Percentiles rank a stretch among this genome's conserved stretches.
phyloP scores from a whole-genome alignment of 1,140 invertebrate genomes.

The Neodiprion pinetum region DNA sequence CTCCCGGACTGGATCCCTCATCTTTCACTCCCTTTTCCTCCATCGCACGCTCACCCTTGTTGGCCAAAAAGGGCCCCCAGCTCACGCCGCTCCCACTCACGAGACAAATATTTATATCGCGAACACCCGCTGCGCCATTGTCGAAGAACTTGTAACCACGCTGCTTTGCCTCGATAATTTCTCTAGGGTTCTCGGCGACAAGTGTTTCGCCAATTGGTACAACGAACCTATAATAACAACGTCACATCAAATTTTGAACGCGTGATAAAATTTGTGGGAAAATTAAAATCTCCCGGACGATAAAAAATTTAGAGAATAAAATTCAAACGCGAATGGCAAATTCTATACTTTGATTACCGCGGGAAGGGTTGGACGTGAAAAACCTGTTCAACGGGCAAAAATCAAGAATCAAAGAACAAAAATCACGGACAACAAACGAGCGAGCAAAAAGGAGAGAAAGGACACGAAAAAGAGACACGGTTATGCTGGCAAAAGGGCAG shows the following conservation, averaged over 20 bases:
- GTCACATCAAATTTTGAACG: neutral
- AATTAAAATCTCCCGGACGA: neutral
- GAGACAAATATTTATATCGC: slow-evolving; percentile 58
- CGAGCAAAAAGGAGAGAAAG: neutral
- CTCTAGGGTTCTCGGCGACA: slow-evolving; percentile 3
- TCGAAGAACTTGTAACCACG: slow-evolving; percentile 38
- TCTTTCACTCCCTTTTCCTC: slow-evolving; percentile 28
- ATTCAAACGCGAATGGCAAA: no score
- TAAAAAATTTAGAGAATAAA: no score
- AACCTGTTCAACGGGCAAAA: no score
- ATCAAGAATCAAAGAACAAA: no score
- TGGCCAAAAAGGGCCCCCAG: neutral
- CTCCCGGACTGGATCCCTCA: neutral
- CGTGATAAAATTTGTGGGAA: neutral
- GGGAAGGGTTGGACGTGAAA: no score
- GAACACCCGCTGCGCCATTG: slow-evolving; percentile 48
- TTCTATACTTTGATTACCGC: no score
- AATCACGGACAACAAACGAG: no score
- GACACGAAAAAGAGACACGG: neutral
- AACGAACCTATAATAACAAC: neutral
- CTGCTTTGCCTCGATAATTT: slow-evolving; percentile 20
- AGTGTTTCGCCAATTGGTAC: neutral
- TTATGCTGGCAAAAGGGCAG: neutral
- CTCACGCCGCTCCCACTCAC: slow-evolving; percentile 32
- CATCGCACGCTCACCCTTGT: no score